These are phyloP conservation scores for Cryptus viduatorius DNA, from an alignment of 2,888 invertebrate species.

Conservation along the genomic window DNA sequence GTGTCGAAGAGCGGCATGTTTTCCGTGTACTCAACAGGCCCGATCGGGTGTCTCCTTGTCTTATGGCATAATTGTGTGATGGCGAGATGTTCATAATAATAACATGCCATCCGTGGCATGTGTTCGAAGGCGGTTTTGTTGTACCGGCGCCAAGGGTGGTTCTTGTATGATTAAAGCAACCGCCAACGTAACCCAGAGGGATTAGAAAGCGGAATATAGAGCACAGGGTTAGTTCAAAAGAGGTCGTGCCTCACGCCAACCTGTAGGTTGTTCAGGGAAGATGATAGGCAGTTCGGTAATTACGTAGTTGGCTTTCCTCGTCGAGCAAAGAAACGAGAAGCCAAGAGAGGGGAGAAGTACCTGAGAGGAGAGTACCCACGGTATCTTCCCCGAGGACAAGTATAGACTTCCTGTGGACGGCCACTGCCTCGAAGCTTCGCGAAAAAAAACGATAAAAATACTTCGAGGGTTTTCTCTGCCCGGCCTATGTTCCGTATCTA, in stretches of 20 bases:
- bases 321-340: constrained; percentile 12
- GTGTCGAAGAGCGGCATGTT: constrained; percentile 6
- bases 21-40: neutral
- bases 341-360: neutral
- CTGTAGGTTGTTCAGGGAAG: constrained; percentile 73
- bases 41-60: constrained; percentile 32
- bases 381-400: constrained; percentile 8
- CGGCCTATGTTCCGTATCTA: constrained; percentile 31
- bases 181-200: constrained; percentile 20
- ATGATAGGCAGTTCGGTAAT: constrained; percentile 74
- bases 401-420: constrained; percentile 15
- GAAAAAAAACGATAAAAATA: constrained; percentile 15
- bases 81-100: constrained; percentile 9
- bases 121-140: constrained; percentile 65
- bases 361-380: constrained; percentile 3
- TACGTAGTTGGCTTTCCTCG: constrained; percentile 54
- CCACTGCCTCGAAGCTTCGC: constrained; percentile 12
- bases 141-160: constrained; percentile 51
- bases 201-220: neutral
- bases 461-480: constrained; percentile 20
- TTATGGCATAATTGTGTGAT: constrained; percentile 21
- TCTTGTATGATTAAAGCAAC: constrained; percentile 33
- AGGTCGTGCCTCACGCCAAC: constrained; percentile 77
- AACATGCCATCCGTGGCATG: neutral
- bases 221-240: constrained; percentile 60